Evolutionary conservation across 2,113 vertebrate species (phyloP).

Genomic region (Xiphias gladius): DNA sequence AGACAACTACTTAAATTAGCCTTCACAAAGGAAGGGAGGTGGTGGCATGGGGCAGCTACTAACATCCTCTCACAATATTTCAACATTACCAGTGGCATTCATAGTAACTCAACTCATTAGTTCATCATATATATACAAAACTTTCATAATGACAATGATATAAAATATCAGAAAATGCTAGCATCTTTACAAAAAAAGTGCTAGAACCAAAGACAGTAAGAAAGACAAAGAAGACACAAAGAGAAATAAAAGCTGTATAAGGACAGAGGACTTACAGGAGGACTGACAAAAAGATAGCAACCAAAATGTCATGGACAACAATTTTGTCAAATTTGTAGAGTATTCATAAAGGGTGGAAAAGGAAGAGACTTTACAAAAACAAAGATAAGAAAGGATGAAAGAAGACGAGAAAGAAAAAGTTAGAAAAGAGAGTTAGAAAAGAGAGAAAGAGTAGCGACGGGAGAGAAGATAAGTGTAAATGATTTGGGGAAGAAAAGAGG

Average conservation of each 20-base stretch:
- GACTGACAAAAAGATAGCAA: background rate
- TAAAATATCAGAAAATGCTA: background rate
- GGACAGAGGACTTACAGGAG: too few species aligned
- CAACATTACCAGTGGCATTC: background rate
- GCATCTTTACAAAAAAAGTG: background rate
- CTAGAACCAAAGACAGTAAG: background rate
- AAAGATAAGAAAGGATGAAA: too few species aligned
- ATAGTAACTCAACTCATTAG: conserved; percentile 9
- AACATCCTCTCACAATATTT: background rate
- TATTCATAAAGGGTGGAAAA: background rate
- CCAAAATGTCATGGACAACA: background rate
- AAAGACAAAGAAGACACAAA: background rate
- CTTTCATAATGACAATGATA: conserved; percentile 14
- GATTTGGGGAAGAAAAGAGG: too few species aligned
- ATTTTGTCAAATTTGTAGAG: background rate
- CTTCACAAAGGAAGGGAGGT: background rate
- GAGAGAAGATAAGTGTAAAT: too few species aligned
- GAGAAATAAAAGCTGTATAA: too few species aligned
- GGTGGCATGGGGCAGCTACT: background rate
- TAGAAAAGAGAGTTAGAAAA: background rate
- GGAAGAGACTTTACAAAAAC: background rate
- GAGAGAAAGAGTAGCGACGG: background rate
- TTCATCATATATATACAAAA: conserved; percentile 15
- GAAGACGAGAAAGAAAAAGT: background rate
- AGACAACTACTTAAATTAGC: background rate